Evolutionary conservation across 2,888 invertebrate genomes (phyloP), one percentile per base, ranked within the genome.

Genomic region (Strigamia crassipes): DNA sequence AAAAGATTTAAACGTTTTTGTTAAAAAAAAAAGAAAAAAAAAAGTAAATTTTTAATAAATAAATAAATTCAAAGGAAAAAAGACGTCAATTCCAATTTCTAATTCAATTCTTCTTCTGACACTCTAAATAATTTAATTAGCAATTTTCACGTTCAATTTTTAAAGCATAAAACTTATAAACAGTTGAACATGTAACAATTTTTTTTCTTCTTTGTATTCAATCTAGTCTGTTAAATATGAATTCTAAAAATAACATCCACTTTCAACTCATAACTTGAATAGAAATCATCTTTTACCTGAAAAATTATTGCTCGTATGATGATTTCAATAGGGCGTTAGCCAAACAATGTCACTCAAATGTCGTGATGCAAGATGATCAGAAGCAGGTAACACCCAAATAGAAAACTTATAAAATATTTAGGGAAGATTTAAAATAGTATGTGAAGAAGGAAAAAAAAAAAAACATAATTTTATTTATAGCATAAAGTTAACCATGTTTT

Each of bases 301-400:
- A 31, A 31, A 73, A 73, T 73, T 23, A 73, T 73, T 73, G 73
- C 73, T n/a, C 73, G 15, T 31, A n/a, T 13, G 73, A 13, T n/a
- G 73, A 31, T 73, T 73, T 31, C 27, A 31, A 31, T 31, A 31
- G 73, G 73, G 73, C 73, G 73, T 73, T 31, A 15, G 73, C 73
- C 73, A 31, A 15, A 13, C 27, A 73, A 73, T 15, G 73, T 73
- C 73, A 73, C 4, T 56, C 73, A 27, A 27, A 12, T 27, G 13
- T 73, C 73, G 73, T 73, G 73, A 73, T n/a, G 73, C 1, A 12
- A 31, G 73, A 73, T 73, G 73, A 73, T 73, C 27, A 73, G 73
- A 73, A 73, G 13, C 73, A 73, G 73, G 73, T 31, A 73, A 73
- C 73, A 73, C 73, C 73, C 73, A 73, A 73, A 23, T 6, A 73